A percentile compares a stretch with the other conserved stretches of the same genome.
Evolutionary conservation across 2,888 invertebrate genomes (phyloP).

Genomic region (Onchidella celtica): DNA sequence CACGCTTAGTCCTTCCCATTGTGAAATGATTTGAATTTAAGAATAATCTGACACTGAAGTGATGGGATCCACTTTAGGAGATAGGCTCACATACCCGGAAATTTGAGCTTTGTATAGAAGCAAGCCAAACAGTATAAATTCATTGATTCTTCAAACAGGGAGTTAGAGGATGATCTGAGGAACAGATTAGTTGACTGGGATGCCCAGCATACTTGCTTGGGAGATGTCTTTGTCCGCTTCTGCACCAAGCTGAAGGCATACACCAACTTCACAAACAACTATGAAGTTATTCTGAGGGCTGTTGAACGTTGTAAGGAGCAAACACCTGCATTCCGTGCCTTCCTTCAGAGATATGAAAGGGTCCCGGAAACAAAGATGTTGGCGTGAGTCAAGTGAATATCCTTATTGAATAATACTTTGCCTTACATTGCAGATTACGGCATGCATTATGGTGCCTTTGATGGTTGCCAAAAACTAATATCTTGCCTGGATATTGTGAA

Average conservation of each 20-base stretch:
- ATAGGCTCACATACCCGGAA: too few species aligned
- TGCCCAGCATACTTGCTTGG: constrained; percentile 72
- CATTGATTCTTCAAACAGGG: constrained; percentile 65
- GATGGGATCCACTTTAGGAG: too few species aligned
- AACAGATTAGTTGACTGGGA: constrained; percentile 73
- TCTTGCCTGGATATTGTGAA: too few species aligned
- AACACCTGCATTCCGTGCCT: constrained; percentile 75
- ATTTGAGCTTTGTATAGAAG: too few species aligned
- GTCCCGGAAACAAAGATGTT: constrained; percentile 75
- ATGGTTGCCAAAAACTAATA: too few species aligned
- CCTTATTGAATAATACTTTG: background rate
- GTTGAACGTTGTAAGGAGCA: constrained; percentile 75
- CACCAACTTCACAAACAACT: constrained; percentile 78
- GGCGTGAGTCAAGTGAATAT: constrained; percentile 64
- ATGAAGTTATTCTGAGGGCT: constrained; percentile 73
- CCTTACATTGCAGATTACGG: too few species aligned
- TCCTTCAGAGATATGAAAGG: constrained; percentile 73
- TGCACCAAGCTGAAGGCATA: constrained; percentile 74
- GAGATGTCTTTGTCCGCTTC: constrained; percentile 78
- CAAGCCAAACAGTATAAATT: too few species aligned
- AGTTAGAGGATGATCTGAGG: constrained; percentile 72
- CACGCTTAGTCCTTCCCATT: too few species aligned
- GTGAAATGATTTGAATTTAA: too few species aligned
- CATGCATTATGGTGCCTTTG: too few species aligned
- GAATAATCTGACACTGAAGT: too few species aligned